A percentile compares a stretch with the other conserved stretches of the same genome.
Evolutionary conservation across 2,797 vertebrate genomes (phyloP).

Genomic region (Cossypha heuglini): DNA sequence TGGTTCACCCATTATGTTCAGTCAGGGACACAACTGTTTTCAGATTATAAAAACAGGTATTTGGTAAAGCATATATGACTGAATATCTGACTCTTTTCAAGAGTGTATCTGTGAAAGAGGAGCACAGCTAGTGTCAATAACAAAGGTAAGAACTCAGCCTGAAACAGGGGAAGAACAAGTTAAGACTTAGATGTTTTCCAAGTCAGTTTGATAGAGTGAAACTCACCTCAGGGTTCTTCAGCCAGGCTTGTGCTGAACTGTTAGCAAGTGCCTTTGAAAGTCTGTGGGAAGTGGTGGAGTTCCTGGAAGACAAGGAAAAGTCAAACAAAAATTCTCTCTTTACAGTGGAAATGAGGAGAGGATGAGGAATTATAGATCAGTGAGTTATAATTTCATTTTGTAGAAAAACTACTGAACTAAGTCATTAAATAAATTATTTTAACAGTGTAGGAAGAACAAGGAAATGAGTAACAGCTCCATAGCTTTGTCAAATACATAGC

Average conservation of each 20-base stretch:
- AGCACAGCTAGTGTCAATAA: neutral
- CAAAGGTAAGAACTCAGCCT: neutral
- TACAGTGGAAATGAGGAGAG: neutral
- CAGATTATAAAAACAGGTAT: neutral
- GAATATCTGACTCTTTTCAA: neutral
- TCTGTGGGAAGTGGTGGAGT: neutral
- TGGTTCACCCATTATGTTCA: neutral
- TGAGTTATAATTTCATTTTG: slow-evolving; percentile 8
- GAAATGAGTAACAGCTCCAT: neutral
- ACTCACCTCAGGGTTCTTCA: slow-evolving; percentile 9
- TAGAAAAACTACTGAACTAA: neutral
- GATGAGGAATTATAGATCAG: neutral
- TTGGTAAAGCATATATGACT: neutral
- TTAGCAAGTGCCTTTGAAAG: slow-evolving; percentile 3
- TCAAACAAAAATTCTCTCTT: neutral
- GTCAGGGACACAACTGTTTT: neutral
- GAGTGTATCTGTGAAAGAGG: neutral
- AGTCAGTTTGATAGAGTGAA: neutral
- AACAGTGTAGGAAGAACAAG: neutral
- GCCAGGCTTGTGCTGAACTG: neutral
- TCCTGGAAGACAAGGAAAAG: neutral
- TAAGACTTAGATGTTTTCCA: neutral
- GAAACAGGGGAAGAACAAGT: neutral
- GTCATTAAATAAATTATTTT: neutral
- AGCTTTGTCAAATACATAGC: neutral